phyloP scores from a whole-genome alignment of 2,113 vertebrate species.

The Rhipidura dahli region DNA sequence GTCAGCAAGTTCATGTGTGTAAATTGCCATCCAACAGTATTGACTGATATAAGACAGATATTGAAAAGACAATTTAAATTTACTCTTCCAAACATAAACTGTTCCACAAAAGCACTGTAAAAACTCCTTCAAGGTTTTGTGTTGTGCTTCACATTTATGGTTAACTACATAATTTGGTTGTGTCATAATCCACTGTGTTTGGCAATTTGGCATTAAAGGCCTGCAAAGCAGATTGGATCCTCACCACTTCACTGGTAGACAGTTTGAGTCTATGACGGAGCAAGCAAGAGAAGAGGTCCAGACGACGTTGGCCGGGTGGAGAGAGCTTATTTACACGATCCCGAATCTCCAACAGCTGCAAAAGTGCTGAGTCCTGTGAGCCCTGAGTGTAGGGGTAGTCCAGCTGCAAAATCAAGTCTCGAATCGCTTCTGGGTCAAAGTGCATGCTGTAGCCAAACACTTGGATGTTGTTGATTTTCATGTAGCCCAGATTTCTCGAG shows the following conservation, averaged over 20 bases:
- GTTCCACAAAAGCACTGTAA: conserved; percentile 84
- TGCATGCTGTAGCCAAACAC: conserved; percentile 99
- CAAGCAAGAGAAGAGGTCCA: conserved; percentile 95
- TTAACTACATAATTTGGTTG: conserved; percentile 98
- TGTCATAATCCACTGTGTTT: conserved; percentile 93
- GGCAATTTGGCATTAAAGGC: conserved; percentile 90
- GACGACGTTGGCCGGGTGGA: conserved; percentile 86
- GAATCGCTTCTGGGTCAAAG: conserved; percentile 95
- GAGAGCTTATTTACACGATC: conserved; percentile 95
- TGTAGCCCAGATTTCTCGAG: conserved; percentile 91
- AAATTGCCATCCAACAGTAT: conserved; percentile 78
- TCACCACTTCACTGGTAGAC: conserved; percentile 90
- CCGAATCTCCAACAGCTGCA: conserved; percentile 91
- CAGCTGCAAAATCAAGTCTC: conserved; percentile 94
- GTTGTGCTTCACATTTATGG: conserved; percentile 82
- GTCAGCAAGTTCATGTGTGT: conserved; percentile 79
- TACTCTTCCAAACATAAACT: conserved; percentile 83
- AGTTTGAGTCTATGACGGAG: conserved; percentile 94
- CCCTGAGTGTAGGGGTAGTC: conserved; percentile 98
- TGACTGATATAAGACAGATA: conserved; percentile 83
- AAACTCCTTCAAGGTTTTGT: conserved; percentile 74
- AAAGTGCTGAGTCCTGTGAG: conserved; percentile 93
- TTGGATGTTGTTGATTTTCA: conserved; percentile 98
- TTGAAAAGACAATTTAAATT: conserved; percentile 84
- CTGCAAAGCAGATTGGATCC: conserved; percentile 91